Evolutionary conservation across 2,888 invertebrate species (phyloP), one percentile per base, ranked within the genome.

Genomic region (Sylvicola fuscatus): DNA sequence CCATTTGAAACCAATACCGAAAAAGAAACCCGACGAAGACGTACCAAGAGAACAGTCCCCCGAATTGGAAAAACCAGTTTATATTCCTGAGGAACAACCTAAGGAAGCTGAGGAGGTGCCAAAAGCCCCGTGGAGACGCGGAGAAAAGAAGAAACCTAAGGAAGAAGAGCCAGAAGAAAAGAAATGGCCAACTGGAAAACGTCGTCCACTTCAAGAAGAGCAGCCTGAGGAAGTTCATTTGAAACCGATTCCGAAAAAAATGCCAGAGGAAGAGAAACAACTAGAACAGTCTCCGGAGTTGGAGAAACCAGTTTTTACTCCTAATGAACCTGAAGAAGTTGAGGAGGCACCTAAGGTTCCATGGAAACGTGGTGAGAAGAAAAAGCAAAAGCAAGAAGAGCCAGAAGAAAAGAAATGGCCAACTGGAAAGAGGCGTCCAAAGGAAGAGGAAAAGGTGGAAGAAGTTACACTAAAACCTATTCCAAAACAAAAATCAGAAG

Each of bases 381-480:
- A 37, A 35, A 37, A 41, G 31, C 21, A 4, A 8, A 56, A 54
- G 15, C 53, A 41, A 33, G 32, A 40, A 35, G 14, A 41, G 49
- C 35, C 46, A 1, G 51, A 55, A 38, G 53, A 51, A 43, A 46
- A 47, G 14, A 43, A 43, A 33, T 53, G 56, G 50, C 53, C 49
- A 14, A 47, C 43, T 8, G 54, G 53, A 12, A 56, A 54, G 38
- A 49, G 48, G 35, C 44, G 49, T 6, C 57, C 57, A 14, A 47
- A 53, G 10, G 52, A 54, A 35, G 55, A 61, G 46, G 45, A 56
- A 17, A 43, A 43, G 13, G 51, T 53, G 35, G 66, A 67, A 49
- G 58, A 64, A 39, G 56, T 66, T 0, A 49, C 52, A 16, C 51
- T 69, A 0, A 68, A 68, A 39, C 66, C 68, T 1, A 48, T 52